Evolutionary conservation across 2,113 vertebrate species (phyloP).

Genomic region (Pogona vitticeps): DNA sequence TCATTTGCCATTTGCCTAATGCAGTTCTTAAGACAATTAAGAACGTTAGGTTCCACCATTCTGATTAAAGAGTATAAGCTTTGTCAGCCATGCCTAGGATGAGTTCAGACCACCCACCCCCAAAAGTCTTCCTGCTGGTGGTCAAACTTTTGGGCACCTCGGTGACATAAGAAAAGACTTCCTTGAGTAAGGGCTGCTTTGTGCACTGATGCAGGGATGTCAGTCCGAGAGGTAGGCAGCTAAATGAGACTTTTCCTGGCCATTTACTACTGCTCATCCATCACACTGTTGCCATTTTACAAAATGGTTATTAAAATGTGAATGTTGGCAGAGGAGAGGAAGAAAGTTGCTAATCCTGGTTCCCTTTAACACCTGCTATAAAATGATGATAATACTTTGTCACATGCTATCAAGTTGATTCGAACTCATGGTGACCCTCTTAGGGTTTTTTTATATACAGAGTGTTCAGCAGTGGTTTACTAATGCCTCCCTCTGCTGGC

Average conservation of each 20-base stretch:
- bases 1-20: slow-evolving; percentile 43
- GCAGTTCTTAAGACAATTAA: background rate
- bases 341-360: background rate
- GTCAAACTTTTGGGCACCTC: background rate
- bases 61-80: slow-evolving; percentile 27
- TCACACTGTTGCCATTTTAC: background rate
- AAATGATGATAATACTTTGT: background rate
- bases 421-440: too few species aligned
- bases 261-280: background rate
- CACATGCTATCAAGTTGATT: too few species aligned
- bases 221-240: background rate
- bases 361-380: background rate
- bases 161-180: background rate
- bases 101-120: background rate
- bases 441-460: too few species aligned
- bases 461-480: too few species aligned
- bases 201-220: background rate
- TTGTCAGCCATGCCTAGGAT: background rate
- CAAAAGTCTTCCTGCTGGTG: background rate
- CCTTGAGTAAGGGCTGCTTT: background rate
- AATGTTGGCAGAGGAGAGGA: background rate
- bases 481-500: too few species aligned
- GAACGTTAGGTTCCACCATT: slow-evolving; percentile 10
- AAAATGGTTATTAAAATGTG: background rate
- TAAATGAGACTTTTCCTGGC: background rate